A percentile compares a stretch with the other conserved stretches of the same genome.
Evolutionary conservation across 2,797 vertebrate genomes (phyloP).

Genomic region (Falco concolor): DNA sequence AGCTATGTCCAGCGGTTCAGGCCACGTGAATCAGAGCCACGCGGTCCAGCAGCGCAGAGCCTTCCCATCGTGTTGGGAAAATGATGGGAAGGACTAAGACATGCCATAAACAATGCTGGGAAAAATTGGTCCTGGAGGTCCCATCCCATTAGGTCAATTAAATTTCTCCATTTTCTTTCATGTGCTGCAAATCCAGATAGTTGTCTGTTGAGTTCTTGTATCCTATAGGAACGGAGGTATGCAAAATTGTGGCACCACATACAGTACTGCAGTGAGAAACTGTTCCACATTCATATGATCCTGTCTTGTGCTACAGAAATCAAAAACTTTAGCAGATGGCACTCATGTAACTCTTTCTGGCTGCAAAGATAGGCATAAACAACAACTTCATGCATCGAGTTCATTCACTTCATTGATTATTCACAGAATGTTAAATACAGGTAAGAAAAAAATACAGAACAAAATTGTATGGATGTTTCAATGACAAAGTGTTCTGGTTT

Average conservation of each 20-base stretch:
- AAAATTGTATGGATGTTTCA: neutral
- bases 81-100: neutral
- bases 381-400: neutral
- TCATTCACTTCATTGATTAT: neutral
- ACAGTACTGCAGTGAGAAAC: neutral
- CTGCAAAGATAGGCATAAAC: neutral
- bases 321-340: neutral
- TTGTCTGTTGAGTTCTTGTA: neutral
- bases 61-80: neutral
- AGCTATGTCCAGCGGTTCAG: neutral
- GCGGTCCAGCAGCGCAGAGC: neutral
- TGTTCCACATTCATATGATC: neutral
- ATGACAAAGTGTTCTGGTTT: neutral
- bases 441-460: neutral
- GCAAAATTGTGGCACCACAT: neutral
- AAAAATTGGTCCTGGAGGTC: neutral
- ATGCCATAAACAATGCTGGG: neutral
- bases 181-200: accelerated
- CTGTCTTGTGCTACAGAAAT: neutral
- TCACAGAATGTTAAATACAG: neutral
- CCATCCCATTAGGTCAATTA: neutral
- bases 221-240: neutral
- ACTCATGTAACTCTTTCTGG: neutral
- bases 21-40: neutral
- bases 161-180: neutral